These are phyloP conservation scores for Lipophrys pholis DNA, from an alignment of 2,113 vertebrate genomes.

Conservation along the genomic window DNA sequence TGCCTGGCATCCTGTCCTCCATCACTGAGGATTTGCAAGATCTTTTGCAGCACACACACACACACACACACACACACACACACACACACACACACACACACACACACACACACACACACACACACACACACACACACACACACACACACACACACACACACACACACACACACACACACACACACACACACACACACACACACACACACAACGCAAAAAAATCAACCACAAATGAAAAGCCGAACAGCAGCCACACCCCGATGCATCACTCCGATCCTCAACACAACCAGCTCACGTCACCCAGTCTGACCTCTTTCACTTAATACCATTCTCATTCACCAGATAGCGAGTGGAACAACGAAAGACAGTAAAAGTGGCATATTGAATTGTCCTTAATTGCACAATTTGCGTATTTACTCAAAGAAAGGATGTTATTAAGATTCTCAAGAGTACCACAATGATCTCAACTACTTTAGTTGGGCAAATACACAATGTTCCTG, in stretches of 20 bases:
- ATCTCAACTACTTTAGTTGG: background rate
- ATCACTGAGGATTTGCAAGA: constrained; percentile 65
- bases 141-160: constrained; percentile 6
- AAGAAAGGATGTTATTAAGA: background rate
- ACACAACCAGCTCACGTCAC: constrained; percentile 15
- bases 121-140: background rate
- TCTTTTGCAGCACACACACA: constrained; percentile 19
- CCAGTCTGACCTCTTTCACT: constrained; percentile 1
- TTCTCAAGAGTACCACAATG: too few species aligned
- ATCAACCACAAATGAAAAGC: background rate
- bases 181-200: constrained; percentile 1
- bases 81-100: constrained; percentile 2
- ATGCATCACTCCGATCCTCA: constrained; percentile 11
- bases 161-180: background rate
- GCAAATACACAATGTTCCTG: background rate
- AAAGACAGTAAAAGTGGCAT: too few species aligned
- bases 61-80: background rate
- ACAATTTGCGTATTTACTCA: background rate
- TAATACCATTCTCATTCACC: too few species aligned
- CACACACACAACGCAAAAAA: background rate
- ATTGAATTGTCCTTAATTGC: background rate
- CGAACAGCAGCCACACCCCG: constrained; percentile 19
- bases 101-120: constrained; percentile 11
- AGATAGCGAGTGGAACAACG: too few species aligned
- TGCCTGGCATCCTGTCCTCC: constrained; percentile 67